A percentile compares a stretch with the other conserved stretches of the same genome.
These are phyloP conservation scores for Nebria brevicollis DNA, from an alignment of 2,888 invertebrate genomes.

Conservation along the genomic window DNA sequence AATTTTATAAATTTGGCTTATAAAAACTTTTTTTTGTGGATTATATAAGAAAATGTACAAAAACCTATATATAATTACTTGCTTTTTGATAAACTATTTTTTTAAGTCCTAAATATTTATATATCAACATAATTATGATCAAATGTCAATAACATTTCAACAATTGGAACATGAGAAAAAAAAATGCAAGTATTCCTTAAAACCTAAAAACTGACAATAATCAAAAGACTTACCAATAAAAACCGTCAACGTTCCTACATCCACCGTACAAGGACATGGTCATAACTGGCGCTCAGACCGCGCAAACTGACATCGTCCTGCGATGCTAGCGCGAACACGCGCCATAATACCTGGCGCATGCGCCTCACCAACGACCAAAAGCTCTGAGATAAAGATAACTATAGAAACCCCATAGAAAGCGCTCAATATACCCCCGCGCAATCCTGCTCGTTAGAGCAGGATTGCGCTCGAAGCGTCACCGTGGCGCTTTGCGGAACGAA, in stretches of 20 bases:
- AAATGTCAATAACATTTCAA: background rate
- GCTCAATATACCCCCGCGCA: conserved; percentile 11
- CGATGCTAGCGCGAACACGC: conserved; percentile 24
- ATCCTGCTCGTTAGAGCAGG: background rate
- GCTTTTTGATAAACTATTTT: background rate
- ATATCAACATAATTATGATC: too few relatives aligned
- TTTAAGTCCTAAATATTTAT: too few relatives aligned
- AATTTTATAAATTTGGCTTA: background rate
- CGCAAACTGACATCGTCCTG: conserved; percentile 33
- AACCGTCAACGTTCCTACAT: conserved; percentile 27
- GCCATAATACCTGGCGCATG: conserved; percentile 7
- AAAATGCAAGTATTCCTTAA: background rate
- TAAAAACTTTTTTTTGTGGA: background rate
- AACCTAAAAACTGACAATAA: background rate
- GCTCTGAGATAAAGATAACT: conserved; percentile 8
- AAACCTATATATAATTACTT: background rate
- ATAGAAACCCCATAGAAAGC: conserved; percentile 6
- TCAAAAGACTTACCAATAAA: conserved; percentile 31
- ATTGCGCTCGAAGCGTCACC: background rate
- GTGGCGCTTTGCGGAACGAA: conserved; percentile 9
- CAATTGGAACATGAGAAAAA: background rate
- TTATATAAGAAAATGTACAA: background rate
- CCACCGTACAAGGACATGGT: conserved; percentile 39
- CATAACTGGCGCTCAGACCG: conserved; percentile 36
- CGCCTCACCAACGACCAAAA: background rate